phyloP scores from a whole-genome alignment of 2,888 invertebrate genomes.

The Linhomoeus sp. region DNA sequence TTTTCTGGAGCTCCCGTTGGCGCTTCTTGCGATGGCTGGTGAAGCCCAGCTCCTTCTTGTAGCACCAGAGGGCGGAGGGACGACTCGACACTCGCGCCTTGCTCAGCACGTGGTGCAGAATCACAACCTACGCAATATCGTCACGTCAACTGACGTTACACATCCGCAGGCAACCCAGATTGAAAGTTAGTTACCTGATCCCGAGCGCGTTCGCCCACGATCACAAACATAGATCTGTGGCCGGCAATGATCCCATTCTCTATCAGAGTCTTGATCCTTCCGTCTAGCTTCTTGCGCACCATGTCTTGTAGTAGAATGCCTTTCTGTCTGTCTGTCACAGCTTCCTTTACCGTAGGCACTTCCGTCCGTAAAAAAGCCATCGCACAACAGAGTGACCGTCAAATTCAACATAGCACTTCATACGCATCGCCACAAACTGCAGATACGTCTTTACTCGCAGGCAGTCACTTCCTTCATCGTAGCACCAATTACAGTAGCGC shows the following conservation, averaged over 20 bases:
- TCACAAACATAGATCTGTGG: constrained; percentile 76
- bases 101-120: constrained; percentile 86
- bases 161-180: not conserved
- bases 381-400: too few relatives aligned
- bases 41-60: constrained; percentile 80
- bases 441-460: too few relatives aligned
- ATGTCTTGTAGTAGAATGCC: too few relatives aligned
- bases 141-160: not conserved
- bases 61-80: constrained; percentile 92
- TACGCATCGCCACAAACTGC: too few relatives aligned
- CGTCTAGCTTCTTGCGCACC: constrained; percentile 74
- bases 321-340: too few relatives aligned
- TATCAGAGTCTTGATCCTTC: constrained; percentile 75
- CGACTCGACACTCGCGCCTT: constrained; percentile 79
- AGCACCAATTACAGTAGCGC: too few relatives aligned
- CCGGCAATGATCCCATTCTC: constrained; percentile 82
- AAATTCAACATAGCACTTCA: too few relatives aligned
- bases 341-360: too few relatives aligned
- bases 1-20: constrained; percentile 57
- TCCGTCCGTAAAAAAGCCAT: too few relatives aligned
- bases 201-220: constrained; percentile 82
- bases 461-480: too few relatives aligned
- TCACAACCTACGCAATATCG: constrained; percentile 49
- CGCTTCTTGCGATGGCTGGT: constrained; percentile 79
- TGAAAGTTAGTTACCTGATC: constrained; percentile 50